phyloP scores from a whole-genome alignment of 2,888 invertebrate species.

The Tuta absoluta region DNA sequence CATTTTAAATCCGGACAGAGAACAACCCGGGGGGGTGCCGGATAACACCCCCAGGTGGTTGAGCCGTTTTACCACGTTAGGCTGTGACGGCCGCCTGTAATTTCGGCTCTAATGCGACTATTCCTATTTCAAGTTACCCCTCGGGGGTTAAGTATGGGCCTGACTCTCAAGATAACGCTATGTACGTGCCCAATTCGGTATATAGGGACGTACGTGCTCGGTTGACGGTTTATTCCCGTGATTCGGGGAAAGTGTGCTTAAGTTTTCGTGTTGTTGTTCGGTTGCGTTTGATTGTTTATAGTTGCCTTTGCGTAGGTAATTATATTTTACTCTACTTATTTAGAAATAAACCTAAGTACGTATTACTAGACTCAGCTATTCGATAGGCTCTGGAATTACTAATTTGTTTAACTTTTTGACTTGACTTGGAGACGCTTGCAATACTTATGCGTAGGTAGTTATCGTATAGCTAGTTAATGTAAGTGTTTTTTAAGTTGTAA shows the following conservation, averaged over 20 bases:
- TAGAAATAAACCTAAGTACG: too few species aligned
- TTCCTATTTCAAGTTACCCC: slow-evolving; percentile 79
- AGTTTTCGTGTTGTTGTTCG: background rate
- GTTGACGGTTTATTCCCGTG: slow-evolving; percentile 15
- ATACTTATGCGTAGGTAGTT: too few species aligned
- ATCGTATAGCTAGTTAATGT: too few species aligned
- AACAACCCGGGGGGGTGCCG: slow-evolving; percentile 49
- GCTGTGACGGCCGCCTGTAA: slow-evolving; percentile 80
- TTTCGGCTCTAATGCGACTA: slow-evolving; percentile 80
- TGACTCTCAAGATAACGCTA: slow-evolving; percentile 70
- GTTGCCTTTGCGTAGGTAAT: background rate
- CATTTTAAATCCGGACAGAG: slow-evolving; percentile 6
- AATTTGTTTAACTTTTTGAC: too few species aligned
- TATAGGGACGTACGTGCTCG: slow-evolving; percentile 26
- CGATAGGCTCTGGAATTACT: too few species aligned
- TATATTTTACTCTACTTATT: background rate
- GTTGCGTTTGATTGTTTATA: background rate
- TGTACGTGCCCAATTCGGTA: slow-evolving; percentile 38
- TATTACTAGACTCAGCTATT: too few species aligned
- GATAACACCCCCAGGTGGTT: slow-evolving; percentile 75
- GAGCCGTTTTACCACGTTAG: slow-evolving; percentile 79
- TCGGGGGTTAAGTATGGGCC: slow-evolving; percentile 71
- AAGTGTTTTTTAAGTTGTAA: too few species aligned
- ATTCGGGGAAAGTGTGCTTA: slow-evolving; percentile 1
- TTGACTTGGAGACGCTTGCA: too few species aligned